These are phyloP conservation scores for Rousettus madagascariensis DNA, from an alignment of 2,797 vertebrate genomes.

Conservation along the genomic window DNA sequence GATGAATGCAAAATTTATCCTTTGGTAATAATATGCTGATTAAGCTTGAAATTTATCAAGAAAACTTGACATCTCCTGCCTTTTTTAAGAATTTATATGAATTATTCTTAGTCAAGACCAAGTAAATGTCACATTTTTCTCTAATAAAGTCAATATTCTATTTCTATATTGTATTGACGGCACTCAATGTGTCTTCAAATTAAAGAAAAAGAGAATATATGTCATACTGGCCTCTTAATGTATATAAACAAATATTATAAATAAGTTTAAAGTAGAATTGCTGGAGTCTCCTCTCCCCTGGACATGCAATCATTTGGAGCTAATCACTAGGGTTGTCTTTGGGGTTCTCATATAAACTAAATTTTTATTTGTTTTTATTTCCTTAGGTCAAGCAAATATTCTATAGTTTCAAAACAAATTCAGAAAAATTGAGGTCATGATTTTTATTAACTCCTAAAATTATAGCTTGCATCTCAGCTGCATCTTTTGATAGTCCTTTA, in stretches of 20 bases:
- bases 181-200: background rate
- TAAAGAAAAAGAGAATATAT: background rate
- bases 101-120: background rate
- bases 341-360: background rate
- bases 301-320: background rate
- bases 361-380: slow-evolving; percentile 45
- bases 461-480: slow-evolving; percentile 35
- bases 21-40: background rate
- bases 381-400: background rate
- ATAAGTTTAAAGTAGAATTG: background rate
- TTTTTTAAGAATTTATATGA: background rate
- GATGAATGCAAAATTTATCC: background rate
- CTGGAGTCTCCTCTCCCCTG: background rate
- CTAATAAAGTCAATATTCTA: background rate
- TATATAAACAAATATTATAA: slow-evolving; percentile 13
- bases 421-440: slow-evolving; percentile 53
- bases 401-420: slow-evolving; percentile 48
- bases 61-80: background rate
- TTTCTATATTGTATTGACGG: background rate
- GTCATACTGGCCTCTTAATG: background rate
- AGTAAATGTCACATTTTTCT: slow-evolving; percentile 16
- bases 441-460: slow-evolving; percentile 71
- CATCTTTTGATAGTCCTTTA: slow-evolving; percentile 56
- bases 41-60: slow-evolving; percentile 12
- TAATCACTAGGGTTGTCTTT: background rate